These are phyloP conservation scores for Esox lucius DNA, from an alignment of 2,797 vertebrate species.

Conservation along the genomic window DNA sequence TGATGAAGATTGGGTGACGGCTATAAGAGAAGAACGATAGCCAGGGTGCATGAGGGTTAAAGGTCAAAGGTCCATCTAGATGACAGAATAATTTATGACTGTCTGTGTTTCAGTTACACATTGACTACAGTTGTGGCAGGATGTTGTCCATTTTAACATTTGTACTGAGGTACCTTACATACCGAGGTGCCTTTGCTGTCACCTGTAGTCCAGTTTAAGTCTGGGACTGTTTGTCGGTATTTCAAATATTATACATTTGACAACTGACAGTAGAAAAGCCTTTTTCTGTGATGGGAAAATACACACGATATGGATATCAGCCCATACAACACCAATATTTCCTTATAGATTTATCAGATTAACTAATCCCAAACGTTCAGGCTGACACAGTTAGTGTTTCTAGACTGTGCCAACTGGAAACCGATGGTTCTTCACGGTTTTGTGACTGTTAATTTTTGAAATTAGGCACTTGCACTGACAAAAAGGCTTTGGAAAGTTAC, in stretches of 20 bases:
- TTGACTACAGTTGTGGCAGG: not conserved
- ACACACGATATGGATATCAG: too few relatives aligned
- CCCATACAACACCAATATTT: too few relatives aligned
- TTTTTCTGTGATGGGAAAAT: not conserved
- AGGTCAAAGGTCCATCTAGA: slow-evolving; percentile 39
- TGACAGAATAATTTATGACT: not conserved
- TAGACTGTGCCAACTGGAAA: not conserved
- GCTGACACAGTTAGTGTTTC: not conserved
- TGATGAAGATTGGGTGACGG: slow-evolving; percentile 46
- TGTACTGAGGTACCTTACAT: not conserved
- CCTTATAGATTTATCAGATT: not conserved
- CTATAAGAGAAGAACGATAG: slow-evolving; percentile 36
- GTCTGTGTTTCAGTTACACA: not conserved
- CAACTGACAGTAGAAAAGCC: not conserved
- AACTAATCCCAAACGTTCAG: not conserved
- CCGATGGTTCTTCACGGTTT: not conserved
- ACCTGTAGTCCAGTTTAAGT: not conserved
- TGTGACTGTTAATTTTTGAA: not conserved
- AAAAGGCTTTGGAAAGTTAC: not conserved
- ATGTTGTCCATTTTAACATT: not conserved
- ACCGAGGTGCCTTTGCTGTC: too few relatives aligned
- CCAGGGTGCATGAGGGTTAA: not conserved
- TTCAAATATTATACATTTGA: not conserved
- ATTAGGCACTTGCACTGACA: not conserved
- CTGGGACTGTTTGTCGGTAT: not conserved